Evolutionary conservation across 37 sponge, comb jelly and placozoan genomes (phyloP).

Genomic region (Spongilla lacustris): DNA sequence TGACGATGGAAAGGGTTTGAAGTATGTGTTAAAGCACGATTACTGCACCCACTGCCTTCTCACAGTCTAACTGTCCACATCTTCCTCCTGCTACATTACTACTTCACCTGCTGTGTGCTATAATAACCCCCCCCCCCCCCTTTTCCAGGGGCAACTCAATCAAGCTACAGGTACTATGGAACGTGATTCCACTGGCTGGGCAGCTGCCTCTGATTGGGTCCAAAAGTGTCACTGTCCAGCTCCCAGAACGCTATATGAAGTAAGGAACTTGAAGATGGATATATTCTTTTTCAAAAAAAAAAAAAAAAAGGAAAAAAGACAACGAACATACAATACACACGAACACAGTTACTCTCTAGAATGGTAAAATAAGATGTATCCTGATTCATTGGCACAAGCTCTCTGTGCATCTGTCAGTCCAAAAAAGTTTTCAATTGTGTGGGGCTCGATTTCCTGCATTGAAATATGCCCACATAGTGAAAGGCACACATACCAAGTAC

Average conservation of each 20-base stretch:
- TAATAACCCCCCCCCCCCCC: not conserved
- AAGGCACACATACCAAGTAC: not conserved
- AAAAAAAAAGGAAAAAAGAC: not conserved
- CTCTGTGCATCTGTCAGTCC: constrained; percentile 78
- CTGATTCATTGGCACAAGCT: constrained; percentile 75
- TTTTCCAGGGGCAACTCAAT: constrained; percentile 74
- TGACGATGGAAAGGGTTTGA: constrained; percentile 90
- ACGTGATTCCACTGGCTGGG: constrained; percentile 92
- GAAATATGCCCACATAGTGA: not conserved
- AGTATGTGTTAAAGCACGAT: constrained; percentile 27
- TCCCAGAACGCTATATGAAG: constrained; percentile 44
- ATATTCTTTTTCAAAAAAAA: constrained; percentile 1
- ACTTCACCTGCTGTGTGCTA: not conserved
- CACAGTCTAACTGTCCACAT: not conserved
- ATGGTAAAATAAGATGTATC: constrained; percentile 96
- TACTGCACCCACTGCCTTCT: not conserved
- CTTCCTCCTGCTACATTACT: not conserved
- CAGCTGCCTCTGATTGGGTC: constrained; percentile 71
- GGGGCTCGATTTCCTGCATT: constrained; percentile 84
- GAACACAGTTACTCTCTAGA: constrained; percentile 48
- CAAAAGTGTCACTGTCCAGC: constrained; percentile 15
- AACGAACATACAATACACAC: not conserved
- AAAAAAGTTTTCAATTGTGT: constrained; percentile 91
- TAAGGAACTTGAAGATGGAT: not conserved
- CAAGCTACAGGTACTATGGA: constrained; percentile 85